Percentiles rank a stretch among this genome's conserved stretches.
Conservation (phyloP, 2,888 invertebrate genomes). For the Andrena bicolor region DNA sequence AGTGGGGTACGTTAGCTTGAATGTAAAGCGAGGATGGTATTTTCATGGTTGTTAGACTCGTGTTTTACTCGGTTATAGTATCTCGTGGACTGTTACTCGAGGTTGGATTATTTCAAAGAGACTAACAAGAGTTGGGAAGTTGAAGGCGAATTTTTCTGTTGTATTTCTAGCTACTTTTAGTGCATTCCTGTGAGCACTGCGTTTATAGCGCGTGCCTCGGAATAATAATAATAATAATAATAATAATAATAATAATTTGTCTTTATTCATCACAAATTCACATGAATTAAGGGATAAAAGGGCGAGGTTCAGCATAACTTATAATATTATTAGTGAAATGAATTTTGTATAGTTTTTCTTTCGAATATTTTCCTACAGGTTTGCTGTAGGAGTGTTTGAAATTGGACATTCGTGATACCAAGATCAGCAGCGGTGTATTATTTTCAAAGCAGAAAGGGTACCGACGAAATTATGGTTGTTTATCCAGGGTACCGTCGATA, state of each 20-base stretch:
- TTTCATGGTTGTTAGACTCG: not conserved
- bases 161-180: not conserved
- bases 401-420: not conserved
- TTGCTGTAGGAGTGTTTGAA: not conserved
- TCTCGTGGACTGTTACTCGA: too few relatives aligned
- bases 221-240: too few relatives aligned
- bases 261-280: too few relatives aligned
- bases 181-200: constrained; percentile 17
- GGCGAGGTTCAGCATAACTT: too few relatives aligned
- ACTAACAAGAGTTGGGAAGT: not conserved
- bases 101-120: too few relatives aligned
- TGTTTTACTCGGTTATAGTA: not conserved
- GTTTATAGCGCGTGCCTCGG: not conserved
- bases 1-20: not conserved
- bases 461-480: constrained; percentile 5
- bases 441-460: constrained; percentile 14
- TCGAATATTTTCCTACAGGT: not conserved
- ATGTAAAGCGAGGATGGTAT: not conserved
- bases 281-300: too few relatives aligned
- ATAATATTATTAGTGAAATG: constrained; percentile 5
- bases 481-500: not conserved
- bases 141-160: not conserved
- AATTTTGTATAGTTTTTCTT: not conserved
- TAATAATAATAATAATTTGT: too few relatives aligned
- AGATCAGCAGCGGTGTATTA: not conserved